Evolutionary conservation across 2,113 vertebrate species (phyloP).

Genomic region (Tapirus terrestris): DNA sequence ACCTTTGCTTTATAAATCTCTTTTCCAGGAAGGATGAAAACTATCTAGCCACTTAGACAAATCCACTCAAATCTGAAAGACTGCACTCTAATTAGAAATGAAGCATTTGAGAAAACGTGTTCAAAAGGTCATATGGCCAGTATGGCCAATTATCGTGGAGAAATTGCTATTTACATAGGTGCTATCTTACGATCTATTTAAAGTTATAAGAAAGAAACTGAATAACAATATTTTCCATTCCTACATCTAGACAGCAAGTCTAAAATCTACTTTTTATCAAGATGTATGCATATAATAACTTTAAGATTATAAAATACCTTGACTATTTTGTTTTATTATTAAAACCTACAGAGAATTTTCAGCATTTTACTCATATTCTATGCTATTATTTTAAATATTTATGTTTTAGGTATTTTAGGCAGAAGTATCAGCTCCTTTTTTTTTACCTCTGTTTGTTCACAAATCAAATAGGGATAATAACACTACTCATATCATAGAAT

Average conservation of each 20-base stretch:
- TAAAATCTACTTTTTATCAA: constrained; percentile 42
- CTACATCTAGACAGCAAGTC: background rate
- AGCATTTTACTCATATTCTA: background rate
- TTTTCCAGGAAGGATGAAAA: constrained; percentile 53
- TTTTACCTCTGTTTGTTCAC: background rate
- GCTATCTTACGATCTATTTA: background rate
- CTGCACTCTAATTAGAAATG: constrained; percentile 44
- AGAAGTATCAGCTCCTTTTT: background rate
- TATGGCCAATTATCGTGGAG: background rate
- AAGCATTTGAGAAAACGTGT: background rate
- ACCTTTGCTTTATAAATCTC: background rate
- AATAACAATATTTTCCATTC: background rate
- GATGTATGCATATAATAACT: background rate
- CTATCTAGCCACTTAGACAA: constrained; percentile 3
- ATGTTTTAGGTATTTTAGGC: background rate
- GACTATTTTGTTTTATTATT: background rate
- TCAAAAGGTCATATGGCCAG: constrained; percentile 22
- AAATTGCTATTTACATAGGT: constrained; percentile 39
- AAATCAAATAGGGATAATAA: background rate
- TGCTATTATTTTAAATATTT: constrained; percentile 1
- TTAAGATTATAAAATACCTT: background rate
- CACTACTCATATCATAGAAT: background rate
- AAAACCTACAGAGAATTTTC: background rate
- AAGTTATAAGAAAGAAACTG: constrained; percentile 15
- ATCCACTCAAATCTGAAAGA: constrained; percentile 53